Evolutionary conservation across 1,140 invertebrate species (phyloP), one percentile per base, ranked within the genome.

Genomic region (Brachionus calyciflorus): DNA sequence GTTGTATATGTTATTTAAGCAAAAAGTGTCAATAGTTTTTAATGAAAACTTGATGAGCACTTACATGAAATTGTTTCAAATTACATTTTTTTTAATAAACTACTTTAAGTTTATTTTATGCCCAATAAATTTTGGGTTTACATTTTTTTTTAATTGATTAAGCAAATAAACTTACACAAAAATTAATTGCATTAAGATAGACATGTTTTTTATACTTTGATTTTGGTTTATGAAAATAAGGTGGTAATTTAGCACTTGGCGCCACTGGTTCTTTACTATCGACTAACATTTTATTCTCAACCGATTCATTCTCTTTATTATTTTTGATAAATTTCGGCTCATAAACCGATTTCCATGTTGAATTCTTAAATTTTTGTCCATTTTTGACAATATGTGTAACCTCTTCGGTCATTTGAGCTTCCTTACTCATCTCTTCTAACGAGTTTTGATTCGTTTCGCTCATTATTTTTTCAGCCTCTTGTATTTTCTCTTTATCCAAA

Each of bases 361-460:
- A 44, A 26, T 65, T 65, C 44, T 41, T 41, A 44, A 65, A 65
- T n/a, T 65, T 65, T 44, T 24, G 19, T 44, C 60, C 60, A 65
- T 65, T 65, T 65, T 65, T 65, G 19, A 65, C 37, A 26, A 65
- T 46, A 65, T 41, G 24, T 26, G 12, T 4, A 2, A 17, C 19
- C 9, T 65, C 17, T 46, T 41, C 17, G 12, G 37, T 1, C 6
- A 0, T 24, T 0, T 21, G 37, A n/a, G 37, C 6, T 37, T 60
- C 30, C 6, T 33, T 37, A 33, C 14, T 17, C 4, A 19, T 21
- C 10, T 65, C 40, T 24, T 65, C 37, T 1, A 21, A 9, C 3
- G 19, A 10, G 7, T 65, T 65, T 44, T 65, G 60, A 4, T n/a
- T 10, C 12, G 33, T 24, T 14, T 65, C 37, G 12, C 24, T 44